Evolutionary conservation across 1,140 invertebrate genomes (phyloP).

Genomic region (Harpegnathos saltator): DNA sequence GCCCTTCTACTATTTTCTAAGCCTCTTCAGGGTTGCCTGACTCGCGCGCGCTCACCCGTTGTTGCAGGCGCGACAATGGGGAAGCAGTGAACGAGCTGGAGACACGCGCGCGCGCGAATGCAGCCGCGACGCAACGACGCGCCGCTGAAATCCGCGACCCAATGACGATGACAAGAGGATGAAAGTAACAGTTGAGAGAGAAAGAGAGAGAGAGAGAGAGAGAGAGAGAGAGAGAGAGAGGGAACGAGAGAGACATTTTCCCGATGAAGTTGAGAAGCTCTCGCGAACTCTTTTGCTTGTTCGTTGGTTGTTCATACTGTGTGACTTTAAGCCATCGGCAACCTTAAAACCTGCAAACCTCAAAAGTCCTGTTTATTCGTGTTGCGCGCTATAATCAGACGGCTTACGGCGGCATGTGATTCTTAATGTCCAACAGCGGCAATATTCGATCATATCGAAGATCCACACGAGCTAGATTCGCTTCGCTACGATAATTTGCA

Average conservation of each 20-base stretch:
- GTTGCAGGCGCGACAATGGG: conserved; percentile 41
- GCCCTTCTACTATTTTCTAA: conserved; percentile 34
- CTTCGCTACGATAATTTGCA: too few species aligned
- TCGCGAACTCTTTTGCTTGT: not conserved
- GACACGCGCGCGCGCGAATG: not conserved
- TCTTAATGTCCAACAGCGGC: too few species aligned
- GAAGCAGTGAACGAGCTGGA: not conserved
- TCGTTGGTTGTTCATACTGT: not conserved
- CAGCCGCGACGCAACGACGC: conserved; percentile 8
- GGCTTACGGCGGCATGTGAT: too few species aligned
- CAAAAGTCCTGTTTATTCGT: not conserved
- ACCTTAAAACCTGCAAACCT: not conserved
- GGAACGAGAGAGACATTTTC: conserved; percentile 23
- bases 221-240: too few species aligned
- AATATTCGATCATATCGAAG: too few species aligned
- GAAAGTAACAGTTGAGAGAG: conserved; percentile 21
- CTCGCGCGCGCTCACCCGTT: conserved; percentile 32
- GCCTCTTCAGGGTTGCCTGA: conserved; percentile 5
- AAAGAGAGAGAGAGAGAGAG: too few species aligned
- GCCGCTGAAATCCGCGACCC: conserved; percentile 24
- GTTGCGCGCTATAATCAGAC: too few species aligned
- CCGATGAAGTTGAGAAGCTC: not conserved
- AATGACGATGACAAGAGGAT: conserved; percentile 29
- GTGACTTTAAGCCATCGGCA: not conserved
- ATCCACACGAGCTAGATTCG: too few species aligned